These are phyloP conservation scores for Salvelinus sp. DNA, from an alignment of 2,113 vertebrate genomes.

Conservation along the genomic window DNA sequence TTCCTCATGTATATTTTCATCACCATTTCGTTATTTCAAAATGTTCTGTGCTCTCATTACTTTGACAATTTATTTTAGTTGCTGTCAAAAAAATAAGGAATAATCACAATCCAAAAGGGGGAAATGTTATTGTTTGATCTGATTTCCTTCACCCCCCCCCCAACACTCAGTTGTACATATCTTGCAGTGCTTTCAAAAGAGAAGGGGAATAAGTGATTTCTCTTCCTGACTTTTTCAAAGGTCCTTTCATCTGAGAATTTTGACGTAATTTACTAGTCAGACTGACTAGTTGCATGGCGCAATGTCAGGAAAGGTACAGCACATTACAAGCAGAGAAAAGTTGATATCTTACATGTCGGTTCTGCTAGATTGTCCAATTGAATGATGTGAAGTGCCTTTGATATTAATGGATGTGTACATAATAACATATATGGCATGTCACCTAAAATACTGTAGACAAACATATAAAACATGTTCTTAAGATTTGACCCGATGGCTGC, in stretches of 20 bases:
- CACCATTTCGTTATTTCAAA: constrained; percentile 57
- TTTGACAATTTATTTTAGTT: constrained; percentile 66
- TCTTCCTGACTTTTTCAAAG: constrained; percentile 64
- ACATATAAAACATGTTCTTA: not conserved
- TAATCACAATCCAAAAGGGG: constrained; percentile 64
- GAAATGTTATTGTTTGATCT: constrained; percentile 69
- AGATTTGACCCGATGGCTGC: not conserved
- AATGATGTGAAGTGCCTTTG: constrained; percentile 4
- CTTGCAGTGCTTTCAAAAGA: constrained; percentile 52
- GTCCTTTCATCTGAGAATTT: constrained; percentile 67
- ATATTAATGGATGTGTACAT: constrained; percentile 3
- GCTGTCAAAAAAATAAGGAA: constrained; percentile 64
- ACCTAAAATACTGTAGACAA: not conserved
- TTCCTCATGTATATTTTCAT: constrained; percentile 64
- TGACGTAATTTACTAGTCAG: constrained; percentile 61
- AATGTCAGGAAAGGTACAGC: constrained; percentile 59
- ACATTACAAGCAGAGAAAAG: constrained; percentile 55
- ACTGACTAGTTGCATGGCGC: constrained; percentile 51
- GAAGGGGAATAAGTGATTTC: constrained; percentile 51
- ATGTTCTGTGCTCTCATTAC: constrained; percentile 62
- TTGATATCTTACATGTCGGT: constrained; percentile 40
- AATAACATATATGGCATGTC: constrained; percentile 3
- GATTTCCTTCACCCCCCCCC: constrained; percentile 42
- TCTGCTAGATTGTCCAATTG: not conserved
- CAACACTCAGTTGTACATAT: constrained; percentile 29